A percentile compares a stretch with the other conserved stretches of the same genome.
Conservation (phyloP, 92 coral and sea anemone species). For the Heteractis magnifica region DNA sequence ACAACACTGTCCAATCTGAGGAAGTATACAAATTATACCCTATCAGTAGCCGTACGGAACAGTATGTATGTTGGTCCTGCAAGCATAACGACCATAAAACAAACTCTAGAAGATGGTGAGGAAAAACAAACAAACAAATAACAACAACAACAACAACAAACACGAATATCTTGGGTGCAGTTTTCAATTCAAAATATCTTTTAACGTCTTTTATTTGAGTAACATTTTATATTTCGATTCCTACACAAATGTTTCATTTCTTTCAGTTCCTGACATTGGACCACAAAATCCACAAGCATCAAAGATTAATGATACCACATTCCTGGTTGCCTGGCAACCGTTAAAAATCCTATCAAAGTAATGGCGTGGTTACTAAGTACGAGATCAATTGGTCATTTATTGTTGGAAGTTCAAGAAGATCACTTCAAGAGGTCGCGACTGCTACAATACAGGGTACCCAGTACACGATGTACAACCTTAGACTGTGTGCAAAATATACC, state of each 20-base stretch:
- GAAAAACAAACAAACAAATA: not conserved
- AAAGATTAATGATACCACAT: slow-evolving; percentile 19
- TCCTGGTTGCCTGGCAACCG: slow-evolving; percentile 24
- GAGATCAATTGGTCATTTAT: slow-evolving; percentile 3
- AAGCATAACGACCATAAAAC: not conserved
- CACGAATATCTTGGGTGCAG: no score
- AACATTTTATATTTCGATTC: no score
- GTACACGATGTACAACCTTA: slow-evolving; percentile 11
- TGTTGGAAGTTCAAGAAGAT: slow-evolving; percentile 10
- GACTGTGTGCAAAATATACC: slow-evolving; percentile 11
- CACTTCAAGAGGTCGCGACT: not conserved
- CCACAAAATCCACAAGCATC: slow-evolving; percentile 1
- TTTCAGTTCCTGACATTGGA: slow-evolving; percentile 4
- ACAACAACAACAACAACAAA: no score
- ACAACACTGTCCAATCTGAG: not conserved
- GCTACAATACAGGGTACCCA: slow-evolving; percentile 23
- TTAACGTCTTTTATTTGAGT: no score
- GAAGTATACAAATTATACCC: not conserved
- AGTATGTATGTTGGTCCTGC: slow-evolving; percentile 4
- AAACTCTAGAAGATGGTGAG: slow-evolving; percentile 24
- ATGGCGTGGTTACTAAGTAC: slow-evolving; percentile 14
- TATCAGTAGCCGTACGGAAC: slow-evolving; percentile 8
- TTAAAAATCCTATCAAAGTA: slow-evolving; percentile 11
- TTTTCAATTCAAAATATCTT: not conserved
- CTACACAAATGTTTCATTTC: not conserved